phyloP scores from a whole-genome alignment of 2,888 invertebrate species.

The Smittia sp. region DNA sequence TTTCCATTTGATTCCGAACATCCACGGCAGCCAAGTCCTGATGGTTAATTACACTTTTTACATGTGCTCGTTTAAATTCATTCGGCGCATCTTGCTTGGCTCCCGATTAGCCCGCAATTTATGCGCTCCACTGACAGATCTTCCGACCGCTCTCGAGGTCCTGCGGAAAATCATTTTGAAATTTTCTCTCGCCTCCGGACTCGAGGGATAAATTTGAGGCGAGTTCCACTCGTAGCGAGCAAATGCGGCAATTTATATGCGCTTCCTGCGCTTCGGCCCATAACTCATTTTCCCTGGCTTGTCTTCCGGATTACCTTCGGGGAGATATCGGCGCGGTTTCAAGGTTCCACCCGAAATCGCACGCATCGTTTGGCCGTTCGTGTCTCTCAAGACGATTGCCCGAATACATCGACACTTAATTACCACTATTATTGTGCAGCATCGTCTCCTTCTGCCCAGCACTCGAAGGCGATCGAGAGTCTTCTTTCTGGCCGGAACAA shows the following conservation, averaged over 20 bases:
- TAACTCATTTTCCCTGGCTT: slow-evolving; percentile 32
- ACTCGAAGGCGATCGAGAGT: neutral
- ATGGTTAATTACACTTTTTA: slow-evolving; percentile 39
- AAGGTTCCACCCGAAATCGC: neutral
- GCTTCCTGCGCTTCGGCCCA: slow-evolving; percentile 22
- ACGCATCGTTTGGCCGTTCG: neutral
- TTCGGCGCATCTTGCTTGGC: neutral
- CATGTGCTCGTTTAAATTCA: slow-evolving; percentile 22
- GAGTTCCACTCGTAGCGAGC: slow-evolving; percentile 12
- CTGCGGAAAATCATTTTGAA: slow-evolving; percentile 36
- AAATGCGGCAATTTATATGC: slow-evolving; percentile 42
- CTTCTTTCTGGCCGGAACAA: slow-evolving; percentile 1
- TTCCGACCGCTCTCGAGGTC: neutral
- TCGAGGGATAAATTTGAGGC: slow-evolving; percentile 36
- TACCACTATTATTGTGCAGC: slow-evolving; percentile 25
- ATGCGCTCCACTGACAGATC: slow-evolving; percentile 29
- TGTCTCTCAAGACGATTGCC: slow-evolving; percentile 11
- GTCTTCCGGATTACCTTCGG: slow-evolving; percentile 21
- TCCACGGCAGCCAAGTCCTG: neutral
- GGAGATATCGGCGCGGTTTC: slow-evolving; percentile 10
- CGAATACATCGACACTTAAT: slow-evolving; percentile 31
- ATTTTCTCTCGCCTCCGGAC: slow-evolving; percentile 21
- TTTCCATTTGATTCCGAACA: slow-evolving; percentile 28
- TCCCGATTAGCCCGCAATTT: slow-evolving; percentile 2
- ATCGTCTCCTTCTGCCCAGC: neutral